Evolutionary conservation across 2,113 vertebrate genomes (phyloP), one percentile per base, ranked within the genome.

Genomic region (Ramphastos sulfuratus): DNA sequence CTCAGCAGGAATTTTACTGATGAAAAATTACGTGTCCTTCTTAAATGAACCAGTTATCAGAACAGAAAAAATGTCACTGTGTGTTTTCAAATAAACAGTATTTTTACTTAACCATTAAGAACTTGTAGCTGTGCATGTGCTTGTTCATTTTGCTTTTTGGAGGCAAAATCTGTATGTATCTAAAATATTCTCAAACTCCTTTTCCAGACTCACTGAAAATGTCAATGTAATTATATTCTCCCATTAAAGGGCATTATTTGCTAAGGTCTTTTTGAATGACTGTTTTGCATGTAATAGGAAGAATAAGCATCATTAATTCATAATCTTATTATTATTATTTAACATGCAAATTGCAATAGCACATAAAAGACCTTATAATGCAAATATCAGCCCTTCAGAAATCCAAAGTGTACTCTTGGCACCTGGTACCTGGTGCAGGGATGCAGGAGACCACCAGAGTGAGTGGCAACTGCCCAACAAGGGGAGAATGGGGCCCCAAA

Each of bases 291-390:
- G 25, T 64, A 85, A 39, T 39, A 80, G 50, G 52, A 82, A 73
- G 78, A 89, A 66, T 66, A 85, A 76, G 19, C 39, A 69, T 71
- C 56, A 87, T 69, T 81, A 92, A 94, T 83, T 70, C 60, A 73
- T 88, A 80, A 83, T 56, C 46, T 37, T 37, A 37, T n/a, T 80
- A 33, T 59, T 77, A 66, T 50, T 91, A 79, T 58, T 89, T 79
- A 82, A 73, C 20, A 81, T 15, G 33, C 44, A 70, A 75, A 91
- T 71, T 87, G 65, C 33, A 90, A 65, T n/a, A 58, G 24, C 37
- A 14, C 31, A 52, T 39, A 25, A 90, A 85, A 15, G 35, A 82
- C 33, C 7, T 65, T 72, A 33, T 19, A 72, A 69, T 10, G 75
- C 23, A 91, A 93, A 72, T 18, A 60, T 8, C 6, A 4, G 25